Evolutionary conservation across 2,888 invertebrate genomes (phyloP).

Genomic region (Hymenopus coronatus): DNA sequence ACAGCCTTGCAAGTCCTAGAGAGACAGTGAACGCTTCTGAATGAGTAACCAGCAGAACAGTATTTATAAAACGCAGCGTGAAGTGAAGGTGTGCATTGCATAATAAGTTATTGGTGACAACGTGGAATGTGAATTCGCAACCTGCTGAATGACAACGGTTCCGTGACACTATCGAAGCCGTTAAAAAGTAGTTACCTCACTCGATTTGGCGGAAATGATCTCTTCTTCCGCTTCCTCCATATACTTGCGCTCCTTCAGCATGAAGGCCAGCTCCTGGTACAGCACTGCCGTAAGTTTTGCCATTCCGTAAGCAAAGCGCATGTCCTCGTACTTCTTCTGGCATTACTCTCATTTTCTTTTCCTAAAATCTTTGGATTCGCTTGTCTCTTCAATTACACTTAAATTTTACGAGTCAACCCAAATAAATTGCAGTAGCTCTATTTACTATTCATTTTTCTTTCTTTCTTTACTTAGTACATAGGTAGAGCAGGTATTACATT

Average conservation of each 20-base stretch:
- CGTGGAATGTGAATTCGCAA: background rate
- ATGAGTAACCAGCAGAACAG: background rate
- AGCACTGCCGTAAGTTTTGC: no score
- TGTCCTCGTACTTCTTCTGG: no score
- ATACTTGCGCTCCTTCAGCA: background rate
- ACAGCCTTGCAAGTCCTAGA: background rate
- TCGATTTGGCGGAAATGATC: background rate
- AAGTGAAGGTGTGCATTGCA: background rate
- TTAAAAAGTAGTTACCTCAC: background rate
- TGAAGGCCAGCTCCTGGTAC: background rate
- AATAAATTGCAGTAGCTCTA: no score
- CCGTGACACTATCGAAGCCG: background rate
- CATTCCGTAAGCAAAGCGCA: no score
- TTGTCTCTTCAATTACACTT: no score
- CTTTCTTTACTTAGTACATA: no score
- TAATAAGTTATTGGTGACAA: background rate
- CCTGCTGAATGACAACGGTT: background rate
- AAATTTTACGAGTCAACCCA: no score
- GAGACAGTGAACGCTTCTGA: background rate
- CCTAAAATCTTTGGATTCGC: no score
- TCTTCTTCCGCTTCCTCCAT: background rate
- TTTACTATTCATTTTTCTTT: no score
- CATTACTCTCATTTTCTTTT: no score
- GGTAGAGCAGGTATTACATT: no score
- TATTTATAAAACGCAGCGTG: background rate